Percentiles rank a stretch among this genome's conserved stretches.
Conservation (phyloP, 2,113 vertebrate genomes). For the Nibea coibor region DNA sequence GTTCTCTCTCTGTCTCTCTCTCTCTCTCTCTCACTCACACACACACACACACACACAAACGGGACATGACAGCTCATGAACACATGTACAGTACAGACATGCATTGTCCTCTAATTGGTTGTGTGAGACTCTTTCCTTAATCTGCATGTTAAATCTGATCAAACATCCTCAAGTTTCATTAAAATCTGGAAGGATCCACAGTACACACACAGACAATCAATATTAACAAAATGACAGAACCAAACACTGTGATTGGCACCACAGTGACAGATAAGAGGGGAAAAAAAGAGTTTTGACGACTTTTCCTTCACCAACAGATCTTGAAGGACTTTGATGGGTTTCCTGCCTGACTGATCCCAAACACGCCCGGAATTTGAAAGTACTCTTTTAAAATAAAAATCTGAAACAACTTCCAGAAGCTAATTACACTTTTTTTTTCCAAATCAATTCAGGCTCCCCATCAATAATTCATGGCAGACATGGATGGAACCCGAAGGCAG, state of each 20-base stretch:
- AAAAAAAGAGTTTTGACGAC: neutral
- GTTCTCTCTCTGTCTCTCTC: neutral
- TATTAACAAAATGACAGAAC: neutral
- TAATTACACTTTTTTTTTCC: conserved; percentile 43
- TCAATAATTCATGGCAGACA: conserved; percentile 62
- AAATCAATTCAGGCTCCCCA: conserved; percentile 43
- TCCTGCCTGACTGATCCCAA: neutral
- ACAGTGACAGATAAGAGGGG: neutral
- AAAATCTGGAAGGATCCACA: neutral
- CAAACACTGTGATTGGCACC: neutral
- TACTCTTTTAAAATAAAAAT: neutral
- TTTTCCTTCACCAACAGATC: neutral
- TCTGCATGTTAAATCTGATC: neutral
- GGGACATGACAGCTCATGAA: neutral
- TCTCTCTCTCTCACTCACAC: neutral
- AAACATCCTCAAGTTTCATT: conserved; percentile 5
- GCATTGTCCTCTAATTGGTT: conserved; percentile 29
- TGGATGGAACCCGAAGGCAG: conserved; percentile 49
- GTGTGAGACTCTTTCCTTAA: neutral
- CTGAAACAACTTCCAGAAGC: conserved; percentile 34
- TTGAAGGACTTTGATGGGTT: neutral
- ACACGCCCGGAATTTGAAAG: neutral
- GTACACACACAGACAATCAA: neutral
- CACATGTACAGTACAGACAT: neutral
- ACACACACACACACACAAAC: neutral